Conservation (phyloP, 2,797 vertebrate genomes). For the Helicolenus hilgendorfi region DNA sequence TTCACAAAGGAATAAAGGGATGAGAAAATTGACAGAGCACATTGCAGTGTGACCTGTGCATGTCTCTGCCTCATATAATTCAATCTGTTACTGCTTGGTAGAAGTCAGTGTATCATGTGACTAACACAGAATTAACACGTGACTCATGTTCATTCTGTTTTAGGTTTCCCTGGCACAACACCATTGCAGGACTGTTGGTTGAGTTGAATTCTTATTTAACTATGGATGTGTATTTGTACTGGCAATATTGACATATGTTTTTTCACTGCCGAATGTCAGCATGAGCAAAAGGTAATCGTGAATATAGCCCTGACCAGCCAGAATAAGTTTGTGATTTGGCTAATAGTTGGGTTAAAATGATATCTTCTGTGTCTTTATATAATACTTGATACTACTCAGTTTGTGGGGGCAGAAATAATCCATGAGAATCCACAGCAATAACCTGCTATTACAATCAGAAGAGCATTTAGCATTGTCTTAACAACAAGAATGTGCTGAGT, state of each 20-base stretch:
- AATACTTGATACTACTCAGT: conserved; percentile 8
- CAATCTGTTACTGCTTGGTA: neutral
- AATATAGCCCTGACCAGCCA: neutral
- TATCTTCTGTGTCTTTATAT: conserved; percentile 2
- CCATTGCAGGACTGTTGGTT: neutral
- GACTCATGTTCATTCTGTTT: neutral
- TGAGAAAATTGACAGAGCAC: conserved; percentile 37
- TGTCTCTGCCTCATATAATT: conserved; percentile 22
- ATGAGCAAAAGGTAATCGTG: neutral
- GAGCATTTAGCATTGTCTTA: neutral
- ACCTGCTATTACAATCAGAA: conserved; percentile 37
- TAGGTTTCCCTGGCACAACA: neutral
- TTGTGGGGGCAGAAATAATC: neutral
- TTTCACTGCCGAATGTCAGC: neutral
- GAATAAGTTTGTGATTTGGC: neutral
- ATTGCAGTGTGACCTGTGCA: conserved; percentile 15
- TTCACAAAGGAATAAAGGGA: conserved; percentile 41
- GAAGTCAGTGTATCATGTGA: neutral
- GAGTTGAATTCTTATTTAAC: neutral
- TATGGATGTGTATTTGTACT: neutral
- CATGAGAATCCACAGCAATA: conserved; percentile 3
- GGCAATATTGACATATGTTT: neutral
- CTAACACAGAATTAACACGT: neutral
- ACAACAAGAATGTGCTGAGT: neutral
- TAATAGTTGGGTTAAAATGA: neutral